Evolutionary conservation across 2,113 vertebrate species (phyloP).

Genomic region (Xiphophorus hellerii): DNA sequence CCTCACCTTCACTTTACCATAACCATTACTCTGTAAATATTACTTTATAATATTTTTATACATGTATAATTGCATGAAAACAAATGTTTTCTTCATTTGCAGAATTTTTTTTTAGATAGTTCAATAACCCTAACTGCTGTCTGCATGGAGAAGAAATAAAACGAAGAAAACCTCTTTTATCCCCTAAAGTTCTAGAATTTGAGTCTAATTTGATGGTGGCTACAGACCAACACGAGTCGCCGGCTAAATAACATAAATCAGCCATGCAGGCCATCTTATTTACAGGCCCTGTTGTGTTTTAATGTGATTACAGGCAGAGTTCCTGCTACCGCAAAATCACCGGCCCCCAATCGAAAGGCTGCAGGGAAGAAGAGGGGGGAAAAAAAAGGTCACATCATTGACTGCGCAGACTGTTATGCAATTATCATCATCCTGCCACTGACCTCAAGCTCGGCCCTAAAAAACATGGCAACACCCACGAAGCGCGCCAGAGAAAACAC

Average conservation of each 20-base stretch:
- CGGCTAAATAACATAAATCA: neutral
- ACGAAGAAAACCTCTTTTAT: neutral
- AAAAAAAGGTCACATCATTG: slow-evolving; percentile 12
- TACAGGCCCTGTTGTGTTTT: neutral
- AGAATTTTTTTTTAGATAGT: neutral
- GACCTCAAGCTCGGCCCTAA: slow-evolving; percentile 35
- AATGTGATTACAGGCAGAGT: slow-evolving; percentile 24
- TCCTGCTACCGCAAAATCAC: slow-evolving; percentile 21
- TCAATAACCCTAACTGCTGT: neutral
- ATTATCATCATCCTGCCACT: slow-evolving; percentile 25
- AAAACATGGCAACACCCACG: slow-evolving; percentile 39
- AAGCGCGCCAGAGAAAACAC: slow-evolving; percentile 47
- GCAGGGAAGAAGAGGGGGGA: neutral
- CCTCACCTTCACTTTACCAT: neutral
- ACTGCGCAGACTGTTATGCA: slow-evolving; percentile 38
- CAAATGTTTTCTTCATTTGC: neutral
- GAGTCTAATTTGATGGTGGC: neutral
- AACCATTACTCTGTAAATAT: neutral
- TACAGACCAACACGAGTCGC: neutral
- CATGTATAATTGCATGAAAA: neutral
- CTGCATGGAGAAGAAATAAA: neutral
- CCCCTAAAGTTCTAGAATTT: neutral
- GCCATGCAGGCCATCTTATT: neutral
- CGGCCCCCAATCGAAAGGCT: neutral
- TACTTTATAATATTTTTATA: neutral